Evolutionary conservation across 2,113 vertebrate genomes (phyloP), one percentile per base, ranked within the genome.

Genomic region (Ceyx cyanopectus): DNA sequence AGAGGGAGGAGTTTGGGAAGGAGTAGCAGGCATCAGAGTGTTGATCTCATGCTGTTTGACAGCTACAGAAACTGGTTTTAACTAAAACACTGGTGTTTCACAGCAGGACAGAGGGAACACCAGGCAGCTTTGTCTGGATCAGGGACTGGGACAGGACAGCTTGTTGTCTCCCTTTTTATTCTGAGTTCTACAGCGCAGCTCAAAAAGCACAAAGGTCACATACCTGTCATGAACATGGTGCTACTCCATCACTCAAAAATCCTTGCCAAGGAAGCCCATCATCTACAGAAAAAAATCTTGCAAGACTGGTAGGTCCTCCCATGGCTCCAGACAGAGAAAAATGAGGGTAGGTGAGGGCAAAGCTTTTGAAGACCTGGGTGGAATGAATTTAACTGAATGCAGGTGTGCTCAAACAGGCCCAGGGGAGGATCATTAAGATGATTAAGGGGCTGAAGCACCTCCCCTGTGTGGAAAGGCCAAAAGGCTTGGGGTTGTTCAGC

Each of bases 211-310:
- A 45, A 20, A 54, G 24, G 23, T 13, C 45, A 18, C 5, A 1
- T 34, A 30, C 21, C 29, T 48, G 0, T 8, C 30, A 20, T 13
- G 41, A 26, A 10, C 34, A 13, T 10, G 29, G 12, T 34, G 41
- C 16, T 1, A 6, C 18, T 8, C 4, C 2, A 2, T 9, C 8
- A 46, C 50, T 81, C 24, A 27, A 54, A 51, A n/a, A 2, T 1
- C 8, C 7, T 11, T 16, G 48, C 22, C 14, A 23, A 62, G 26
- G 8, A 24, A 18, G 4, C 19, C 20, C 61, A 17, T 15, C 21
- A 26, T 1, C 40, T 61, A 53, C 57, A 81, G 53, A 4, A 18
- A 56, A 77, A 77, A 85, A 68, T 37, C 34, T n/a, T 14, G 32
- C 19, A 30, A 67, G 27, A 13, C 8, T 74, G 6, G 12, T 22